Evolutionary conservation across 2,888 invertebrate genomes (phyloP).

Genomic region (Rhorus exstirpatorius): DNA sequence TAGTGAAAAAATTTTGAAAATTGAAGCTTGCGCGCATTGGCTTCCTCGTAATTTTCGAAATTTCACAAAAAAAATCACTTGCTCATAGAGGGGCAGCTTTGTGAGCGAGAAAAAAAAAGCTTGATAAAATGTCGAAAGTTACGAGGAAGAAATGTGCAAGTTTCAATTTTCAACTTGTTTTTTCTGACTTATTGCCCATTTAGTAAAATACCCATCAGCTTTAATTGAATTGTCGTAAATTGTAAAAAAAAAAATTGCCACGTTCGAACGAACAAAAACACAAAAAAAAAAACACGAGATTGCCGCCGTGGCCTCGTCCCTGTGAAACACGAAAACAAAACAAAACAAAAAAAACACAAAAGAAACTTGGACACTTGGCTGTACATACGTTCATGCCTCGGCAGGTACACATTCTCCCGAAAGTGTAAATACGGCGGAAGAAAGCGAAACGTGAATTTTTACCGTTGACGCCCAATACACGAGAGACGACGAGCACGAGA

Average conservation of each 20-base stretch:
- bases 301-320: constrained; percentile 37
- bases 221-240: not conserved
- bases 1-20: too few species aligned
- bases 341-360: constrained; percentile 6
- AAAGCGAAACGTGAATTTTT: constrained; percentile 78
- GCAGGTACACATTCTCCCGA: constrained; percentile 12
- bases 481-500: constrained; percentile 53
- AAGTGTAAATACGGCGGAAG: constrained; percentile 74
- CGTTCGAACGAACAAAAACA: not conserved
- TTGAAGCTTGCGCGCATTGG: too few species aligned
- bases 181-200: too few species aligned
- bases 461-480: constrained; percentile 72
- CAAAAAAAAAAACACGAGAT: too few species aligned
- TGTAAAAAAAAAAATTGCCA: not conserved
- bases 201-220: too few species aligned
- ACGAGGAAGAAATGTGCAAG: too few species aligned
- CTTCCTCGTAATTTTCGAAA: too few species aligned
- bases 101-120: too few species aligned
- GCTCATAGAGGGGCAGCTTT: too few species aligned
- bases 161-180: too few species aligned
- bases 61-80: too few species aligned
- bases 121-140: too few species aligned
- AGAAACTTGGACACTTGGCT: constrained; percentile 1
- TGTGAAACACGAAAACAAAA: constrained; percentile 15
- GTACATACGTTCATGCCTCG: constrained; percentile 21